Conservation (phyloP, 2,888 invertebrate genomes). For the Epistrophe grossulariae region DNA sequence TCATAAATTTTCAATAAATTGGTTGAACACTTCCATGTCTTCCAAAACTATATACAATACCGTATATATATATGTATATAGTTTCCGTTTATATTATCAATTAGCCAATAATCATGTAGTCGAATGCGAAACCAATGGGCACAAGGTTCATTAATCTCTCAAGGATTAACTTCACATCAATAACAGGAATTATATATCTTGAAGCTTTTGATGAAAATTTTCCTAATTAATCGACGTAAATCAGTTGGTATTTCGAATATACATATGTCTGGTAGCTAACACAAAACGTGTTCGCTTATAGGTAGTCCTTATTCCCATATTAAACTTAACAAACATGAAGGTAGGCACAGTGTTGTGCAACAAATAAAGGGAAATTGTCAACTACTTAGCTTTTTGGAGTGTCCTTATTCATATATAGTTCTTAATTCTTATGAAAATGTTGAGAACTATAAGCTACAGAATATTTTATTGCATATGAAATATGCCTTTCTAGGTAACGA, state of each 20-base stretch:
- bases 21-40: constrained; percentile 4
- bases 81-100: constrained; percentile 35
- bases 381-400: too few relatives aligned
- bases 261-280: neutral
- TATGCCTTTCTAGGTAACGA: too few relatives aligned
- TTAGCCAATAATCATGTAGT: constrained; percentile 38
- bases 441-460: too few relatives aligned
- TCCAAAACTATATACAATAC: neutral
- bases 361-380: neutral
- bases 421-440: too few relatives aligned
- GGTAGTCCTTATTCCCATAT: neutral
- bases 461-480: too few relatives aligned
- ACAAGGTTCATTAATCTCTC: constrained; percentile 46
- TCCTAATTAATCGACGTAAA: constrained; percentile 54
- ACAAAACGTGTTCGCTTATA: constrained; percentile 28
- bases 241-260: constrained; percentile 46
- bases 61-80: too few relatives aligned
- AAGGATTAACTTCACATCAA: constrained; percentile 60
- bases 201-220: constrained; percentile 44
- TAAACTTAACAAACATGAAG: neutral
- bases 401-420: too few relatives aligned
- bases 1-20: constrained; percentile 14
- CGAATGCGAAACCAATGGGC: constrained; percentile 17
- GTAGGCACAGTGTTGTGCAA: neutral
- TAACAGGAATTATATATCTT: constrained; percentile 35